phyloP scores from a whole-genome alignment of 2,113 vertebrate genomes.

The Alexandromys fortis region DNA sequence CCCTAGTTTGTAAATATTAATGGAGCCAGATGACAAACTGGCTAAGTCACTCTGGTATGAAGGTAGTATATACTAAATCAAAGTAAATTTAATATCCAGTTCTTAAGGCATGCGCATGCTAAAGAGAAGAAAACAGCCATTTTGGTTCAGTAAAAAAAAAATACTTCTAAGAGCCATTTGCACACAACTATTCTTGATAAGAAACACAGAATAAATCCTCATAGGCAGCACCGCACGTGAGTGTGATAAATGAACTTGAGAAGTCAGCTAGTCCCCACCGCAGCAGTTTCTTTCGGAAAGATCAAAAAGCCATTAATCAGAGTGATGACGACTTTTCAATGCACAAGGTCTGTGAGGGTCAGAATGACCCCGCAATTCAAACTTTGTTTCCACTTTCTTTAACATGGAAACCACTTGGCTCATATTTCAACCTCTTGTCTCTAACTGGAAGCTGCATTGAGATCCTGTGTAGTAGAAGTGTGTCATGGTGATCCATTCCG shows the following conservation, averaged over 20 bases:
- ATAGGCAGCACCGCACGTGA: neutral
- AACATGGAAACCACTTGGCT: slow-evolving; percentile 53
- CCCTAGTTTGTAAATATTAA: neutral
- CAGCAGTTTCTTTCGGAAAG: slow-evolving; percentile 2
- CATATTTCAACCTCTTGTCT: slow-evolving; percentile 35
- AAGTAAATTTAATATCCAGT: slow-evolving; percentile 43
- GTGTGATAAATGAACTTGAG: neutral
- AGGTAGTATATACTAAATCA: neutral
- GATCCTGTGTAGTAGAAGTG: neutral
- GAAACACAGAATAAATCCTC: neutral
- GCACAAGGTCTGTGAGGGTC: neutral
- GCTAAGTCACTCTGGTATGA: neutral
- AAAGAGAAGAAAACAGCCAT: slow-evolving; percentile 39
- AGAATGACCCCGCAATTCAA: slow-evolving; percentile 47
- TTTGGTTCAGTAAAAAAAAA: slow-evolving; percentile 14
- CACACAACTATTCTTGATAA: neutral
- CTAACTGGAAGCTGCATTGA: neutral
- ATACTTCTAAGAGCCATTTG: slow-evolving; percentile 24
- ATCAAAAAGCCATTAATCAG: slow-evolving; percentile 55
- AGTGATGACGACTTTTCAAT: slow-evolving; percentile 19
- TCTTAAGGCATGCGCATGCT: neutral
- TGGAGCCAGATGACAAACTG: neutral
- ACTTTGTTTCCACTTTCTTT: slow-evolving; percentile 57
- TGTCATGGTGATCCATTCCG: neutral
- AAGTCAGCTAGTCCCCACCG: neutral